These are phyloP conservation scores for Amazonetta brasiliensis DNA, from an alignment of 2,797 vertebrate genomes.

Conservation along the genomic window DNA sequence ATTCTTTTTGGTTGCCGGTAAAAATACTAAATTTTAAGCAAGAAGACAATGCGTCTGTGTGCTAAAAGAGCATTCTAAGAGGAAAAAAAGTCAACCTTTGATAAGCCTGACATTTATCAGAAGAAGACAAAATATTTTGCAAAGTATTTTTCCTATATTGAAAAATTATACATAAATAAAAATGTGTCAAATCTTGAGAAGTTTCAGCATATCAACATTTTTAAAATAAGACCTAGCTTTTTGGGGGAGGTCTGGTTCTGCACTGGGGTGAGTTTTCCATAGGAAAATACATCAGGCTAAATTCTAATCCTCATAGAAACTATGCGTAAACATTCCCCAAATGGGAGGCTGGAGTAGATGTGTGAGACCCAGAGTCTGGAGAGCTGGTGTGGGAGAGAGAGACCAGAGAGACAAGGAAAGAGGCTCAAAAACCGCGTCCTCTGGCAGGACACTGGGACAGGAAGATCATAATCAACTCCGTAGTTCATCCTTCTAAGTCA, in stretches of 20 bases:
- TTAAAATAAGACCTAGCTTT: neutral
- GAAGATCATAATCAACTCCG: neutral
- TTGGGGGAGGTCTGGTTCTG: neutral
- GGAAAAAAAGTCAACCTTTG: neutral
- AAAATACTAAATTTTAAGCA: neutral
- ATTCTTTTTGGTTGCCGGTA: neutral
- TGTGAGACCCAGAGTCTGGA: neutral
- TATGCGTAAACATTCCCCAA: neutral
- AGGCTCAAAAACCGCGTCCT: neutral
- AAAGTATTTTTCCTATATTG: neutral
- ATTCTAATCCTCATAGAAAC: neutral
- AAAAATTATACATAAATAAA: neutral
- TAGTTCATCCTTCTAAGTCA: neutral
- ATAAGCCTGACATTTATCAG: neutral
- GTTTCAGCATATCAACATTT: fast-evolving
- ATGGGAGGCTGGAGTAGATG: neutral
- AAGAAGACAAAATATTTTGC: neutral
- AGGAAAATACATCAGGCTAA: neutral
- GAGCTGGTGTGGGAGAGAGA: neutral
- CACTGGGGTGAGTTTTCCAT: neutral
- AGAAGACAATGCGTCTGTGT: neutral
- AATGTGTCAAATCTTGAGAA: neutral
- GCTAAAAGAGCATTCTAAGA: neutral
- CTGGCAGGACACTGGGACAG: neutral
- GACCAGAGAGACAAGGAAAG: neutral